Conservation (phyloP, 2,113 vertebrate species). For the Elachura formosa region DNA sequence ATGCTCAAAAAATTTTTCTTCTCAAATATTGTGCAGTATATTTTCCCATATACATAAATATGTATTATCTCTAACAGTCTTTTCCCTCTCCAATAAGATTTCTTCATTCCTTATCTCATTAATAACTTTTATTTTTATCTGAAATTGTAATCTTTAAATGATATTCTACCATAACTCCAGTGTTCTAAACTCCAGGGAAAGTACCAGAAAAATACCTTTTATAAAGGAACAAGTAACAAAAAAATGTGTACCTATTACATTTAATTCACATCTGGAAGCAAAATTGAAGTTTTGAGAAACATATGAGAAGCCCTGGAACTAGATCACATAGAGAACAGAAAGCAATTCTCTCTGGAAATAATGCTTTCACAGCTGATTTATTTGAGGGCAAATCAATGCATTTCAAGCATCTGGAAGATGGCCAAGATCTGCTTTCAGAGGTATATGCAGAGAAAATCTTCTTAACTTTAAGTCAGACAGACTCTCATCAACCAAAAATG, state of each 20-base stretch:
- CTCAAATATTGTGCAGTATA: background rate
- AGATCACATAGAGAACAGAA: background rate
- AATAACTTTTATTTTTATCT: background rate
- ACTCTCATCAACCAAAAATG: background rate
- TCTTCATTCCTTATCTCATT: background rate
- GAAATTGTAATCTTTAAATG: background rate
- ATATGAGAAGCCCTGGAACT: background rate
- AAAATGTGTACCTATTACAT: background rate
- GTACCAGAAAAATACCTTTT: background rate
- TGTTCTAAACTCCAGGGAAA: background rate
- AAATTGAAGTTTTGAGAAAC: background rate
- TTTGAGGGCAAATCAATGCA: background rate
- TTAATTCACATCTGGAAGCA: background rate
- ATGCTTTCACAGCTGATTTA: background rate
- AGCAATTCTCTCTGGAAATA: background rate
- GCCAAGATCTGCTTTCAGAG: constrained; percentile 7
- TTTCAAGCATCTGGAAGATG: background rate
- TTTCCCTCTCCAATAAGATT: background rate
- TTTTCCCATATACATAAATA: background rate
- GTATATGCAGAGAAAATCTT: background rate
- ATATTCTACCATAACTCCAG: background rate
- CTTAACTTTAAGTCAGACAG: background rate
- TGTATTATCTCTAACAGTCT: background rate
- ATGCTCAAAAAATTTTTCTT: background rate
- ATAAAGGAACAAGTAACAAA: background rate